phyloP scores from a whole-genome alignment of 2,888 invertebrate species.

The Dicyrtomina minuta region DNA sequence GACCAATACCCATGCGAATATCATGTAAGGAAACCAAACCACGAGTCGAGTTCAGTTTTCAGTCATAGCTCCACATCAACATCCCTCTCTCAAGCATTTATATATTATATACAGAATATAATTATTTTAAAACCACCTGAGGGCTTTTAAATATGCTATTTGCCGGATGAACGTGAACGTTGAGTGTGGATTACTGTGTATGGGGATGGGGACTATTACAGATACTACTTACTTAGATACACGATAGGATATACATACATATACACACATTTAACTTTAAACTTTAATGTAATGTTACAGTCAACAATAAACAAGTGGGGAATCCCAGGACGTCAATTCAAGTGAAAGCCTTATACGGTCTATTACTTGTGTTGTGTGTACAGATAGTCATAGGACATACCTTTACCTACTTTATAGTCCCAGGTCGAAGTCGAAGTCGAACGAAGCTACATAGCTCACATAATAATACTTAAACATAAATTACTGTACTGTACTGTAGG shows the following conservation, averaged over 20 bases:
- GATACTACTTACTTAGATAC: too few relatives aligned
- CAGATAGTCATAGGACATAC: not conserved
- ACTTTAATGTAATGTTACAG: not conserved
- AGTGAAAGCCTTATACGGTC: conserved; percentile 22
- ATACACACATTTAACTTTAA: not conserved
- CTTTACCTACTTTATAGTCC: not conserved
- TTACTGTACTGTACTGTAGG: too few relatives aligned
- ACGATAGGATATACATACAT: not conserved
- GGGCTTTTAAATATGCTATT: conserved; percentile 1
- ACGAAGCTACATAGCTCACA: too few relatives aligned
- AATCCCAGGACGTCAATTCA: conserved; percentile 19
- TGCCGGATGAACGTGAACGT: conserved; percentile 1
- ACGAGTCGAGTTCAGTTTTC: too few relatives aligned
- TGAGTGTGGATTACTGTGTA: too few relatives aligned
- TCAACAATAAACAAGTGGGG: conserved; percentile 14
- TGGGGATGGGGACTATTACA: too few relatives aligned
- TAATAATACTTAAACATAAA: too few relatives aligned
- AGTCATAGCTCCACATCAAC: too few relatives aligned
- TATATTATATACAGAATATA: not conserved
- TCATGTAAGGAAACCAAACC: too few relatives aligned
- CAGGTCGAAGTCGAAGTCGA: too few relatives aligned
- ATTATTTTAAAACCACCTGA: conserved; percentile 12
- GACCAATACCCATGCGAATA: too few relatives aligned
- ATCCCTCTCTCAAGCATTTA: too few relatives aligned
- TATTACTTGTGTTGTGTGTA: not conserved